Base-by-base conservation (phyloP, 1,140 invertebrate species). In the Leptopilina boulardi region DNA sequence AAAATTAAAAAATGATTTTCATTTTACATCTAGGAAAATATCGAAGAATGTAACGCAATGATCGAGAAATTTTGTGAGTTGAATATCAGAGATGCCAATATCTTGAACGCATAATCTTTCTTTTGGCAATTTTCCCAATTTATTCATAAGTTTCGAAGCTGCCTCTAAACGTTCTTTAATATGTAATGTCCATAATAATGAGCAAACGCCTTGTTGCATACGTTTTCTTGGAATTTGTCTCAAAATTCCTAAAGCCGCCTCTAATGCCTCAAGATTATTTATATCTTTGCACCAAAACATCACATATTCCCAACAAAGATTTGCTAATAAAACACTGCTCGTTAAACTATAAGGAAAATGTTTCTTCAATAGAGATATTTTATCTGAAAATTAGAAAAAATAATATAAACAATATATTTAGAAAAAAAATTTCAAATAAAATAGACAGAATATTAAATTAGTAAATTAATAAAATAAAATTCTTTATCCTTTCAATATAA, bases 291-390 rank as follows among this genome's bases (percentile, higher is more conserved):
- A 95, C 97, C 97, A 98, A 72, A 93, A 92, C 78, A 96, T 93
- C 75, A 96, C 93, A 90, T 96, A 97, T 87, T 98, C 97, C 97
- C 97, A 98, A 82, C 94, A 94, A 91, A 98, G 94, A 89, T 98
- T 97, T 11, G 95, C 93, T 42, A 98, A 89, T 34, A 98, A 88
- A 41, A 95, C 93, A 83, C 95, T 94, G 38, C 94, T 93, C 26
- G 95, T 94, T 42, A 98, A 92, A 89, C 96, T 98, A 75, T 97
- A 94, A 0, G 97, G 97, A 88, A 98, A 98, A 88, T 96, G 94
- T 47, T 92, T 92, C 47, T 94, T 93, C 23, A 96, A 89, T 21
- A 95, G 83, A 11, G 80, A 41, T 42, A 91, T 70, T 82, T 85
- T 87, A 74, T 88, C 89, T 91, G 75, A 5, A 84, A 87, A 82